Base-by-base conservation (phyloP, 1,140 invertebrate species). In the Magallana gigas region DNA sequence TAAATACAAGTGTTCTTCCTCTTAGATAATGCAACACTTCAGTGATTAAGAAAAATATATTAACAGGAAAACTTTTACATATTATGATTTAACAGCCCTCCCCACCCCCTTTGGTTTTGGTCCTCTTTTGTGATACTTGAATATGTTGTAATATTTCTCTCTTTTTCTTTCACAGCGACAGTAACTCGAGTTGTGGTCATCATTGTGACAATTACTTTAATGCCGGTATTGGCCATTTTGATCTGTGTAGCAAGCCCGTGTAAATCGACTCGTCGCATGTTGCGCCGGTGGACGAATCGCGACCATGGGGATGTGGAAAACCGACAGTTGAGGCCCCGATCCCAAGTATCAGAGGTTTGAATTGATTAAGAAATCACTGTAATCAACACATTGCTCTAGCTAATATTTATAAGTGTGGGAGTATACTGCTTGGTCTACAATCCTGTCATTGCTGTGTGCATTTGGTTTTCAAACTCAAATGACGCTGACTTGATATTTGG, bases 161-260 rank as follows among this genome's bases (percentile, higher is more conserved):
- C 12, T 64, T 48, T 86, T 84, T 81, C 16, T 81, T 9, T 84
- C 59, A 1, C 84, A 87, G 84, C 88, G 85, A 83, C 85, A 87
- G 83, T 89, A 9, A 62, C 85, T 48, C 85, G 80, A 84, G 84
- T 89, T 87, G 85, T 89, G 84, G 83, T 89, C 59, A 89, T 89
- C 23, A 68, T 89, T 58, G 85, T 89, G 71, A 87, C 86, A 81
- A 85, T 89, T n/a, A 68, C 85, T 86, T 89, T 89, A 71, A 89
- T 89, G 88, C 88, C 88, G 29, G 88, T 89, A 36, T 64, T 89
- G 88, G 88, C 88, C 56, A 85, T 87, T 14, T 85, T 89, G 64
- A 87, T 89, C 83, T 89, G 88, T 85, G 88, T 89, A 85, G 88
- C 81, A 68, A 87, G 88, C 71, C 88, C 88, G 23, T 89, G 85